Percentiles rank a stretch among this genome's conserved stretches.
These are phyloP conservation scores for Asarcornis scutulata DNA, from an alignment of 2,113 vertebrate genomes.

Conservation along the genomic window DNA sequence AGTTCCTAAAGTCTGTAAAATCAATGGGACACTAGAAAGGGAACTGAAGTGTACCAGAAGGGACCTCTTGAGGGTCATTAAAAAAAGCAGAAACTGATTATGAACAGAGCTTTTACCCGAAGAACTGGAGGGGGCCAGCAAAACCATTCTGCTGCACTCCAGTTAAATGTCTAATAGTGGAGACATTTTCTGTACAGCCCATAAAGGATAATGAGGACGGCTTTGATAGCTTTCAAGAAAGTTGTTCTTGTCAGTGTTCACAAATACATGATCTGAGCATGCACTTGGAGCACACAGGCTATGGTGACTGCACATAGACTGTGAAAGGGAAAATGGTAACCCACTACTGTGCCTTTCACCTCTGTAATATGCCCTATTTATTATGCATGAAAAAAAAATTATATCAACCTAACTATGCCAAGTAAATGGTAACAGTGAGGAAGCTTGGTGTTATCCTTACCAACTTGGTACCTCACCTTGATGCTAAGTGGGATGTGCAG, in stretches of 20 bases:
- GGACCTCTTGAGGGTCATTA: constrained; percentile 76
- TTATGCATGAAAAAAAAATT: not conserved
- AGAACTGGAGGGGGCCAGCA: constrained; percentile 73
- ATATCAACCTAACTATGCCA: fast-evolving
- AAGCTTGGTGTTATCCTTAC: not conserved
- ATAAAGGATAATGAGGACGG: constrained; percentile 77
- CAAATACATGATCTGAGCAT: constrained; percentile 24
- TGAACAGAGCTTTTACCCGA: constrained; percentile 73
- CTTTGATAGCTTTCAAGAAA: constrained; percentile 75
- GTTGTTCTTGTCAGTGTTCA: constrained; percentile 52
- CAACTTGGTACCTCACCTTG: not conserved
- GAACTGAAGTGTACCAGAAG: constrained; percentile 78
- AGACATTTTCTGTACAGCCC: constrained; percentile 72
- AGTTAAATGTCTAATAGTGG: constrained; percentile 74
- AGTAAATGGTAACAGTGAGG: fast-evolving
- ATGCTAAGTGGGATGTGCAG: fast-evolving
- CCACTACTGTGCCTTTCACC: not conserved
- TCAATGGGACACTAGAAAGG: constrained; percentile 77
- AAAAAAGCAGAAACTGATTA: constrained; percentile 74
- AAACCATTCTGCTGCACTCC: constrained; percentile 71
- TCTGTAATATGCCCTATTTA: not conserved
- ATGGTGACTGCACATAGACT: not conserved
- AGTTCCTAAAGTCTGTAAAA: constrained; percentile 77
- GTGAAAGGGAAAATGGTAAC: not conserved
- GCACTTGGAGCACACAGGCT: not conserved